Conservation (phyloP, 2,797 vertebrate species). For the Todus mexicanus region DNA sequence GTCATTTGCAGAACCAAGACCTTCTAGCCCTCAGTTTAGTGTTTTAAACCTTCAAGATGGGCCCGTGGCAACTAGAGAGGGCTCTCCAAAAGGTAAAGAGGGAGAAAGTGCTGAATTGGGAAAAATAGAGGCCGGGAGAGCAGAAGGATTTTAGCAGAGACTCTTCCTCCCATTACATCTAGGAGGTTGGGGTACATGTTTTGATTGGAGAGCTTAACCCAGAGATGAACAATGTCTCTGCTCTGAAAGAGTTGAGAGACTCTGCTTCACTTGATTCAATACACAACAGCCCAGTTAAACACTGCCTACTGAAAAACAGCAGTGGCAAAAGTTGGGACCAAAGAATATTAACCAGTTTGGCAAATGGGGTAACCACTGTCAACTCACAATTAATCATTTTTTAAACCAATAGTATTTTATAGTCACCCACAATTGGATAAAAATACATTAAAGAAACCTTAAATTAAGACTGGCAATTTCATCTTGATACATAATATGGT, state of each 20-base stretch:
- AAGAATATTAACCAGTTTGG: background rate
- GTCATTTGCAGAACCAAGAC: background rate
- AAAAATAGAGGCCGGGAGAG: background rate
- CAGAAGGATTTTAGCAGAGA: background rate
- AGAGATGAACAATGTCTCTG: background rate
- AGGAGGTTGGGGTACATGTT: background rate
- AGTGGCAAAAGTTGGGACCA: background rate
- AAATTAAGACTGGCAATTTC: background rate
- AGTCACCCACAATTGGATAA: constrained; percentile 26
- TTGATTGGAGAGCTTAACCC: background rate
- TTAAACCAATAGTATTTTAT: background rate
- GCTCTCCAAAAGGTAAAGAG: background rate
- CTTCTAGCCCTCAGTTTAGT: background rate
- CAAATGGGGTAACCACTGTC: background rate
- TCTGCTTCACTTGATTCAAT: background rate
- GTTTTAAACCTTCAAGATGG: background rate
- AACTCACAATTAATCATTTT: background rate
- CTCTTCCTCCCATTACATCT: background rate
- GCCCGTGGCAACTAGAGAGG: background rate
- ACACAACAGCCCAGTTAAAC: background rate
- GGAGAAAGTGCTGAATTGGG: background rate
- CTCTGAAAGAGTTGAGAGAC: background rate
- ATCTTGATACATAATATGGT: background rate
- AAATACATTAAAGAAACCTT: constrained; percentile 19
- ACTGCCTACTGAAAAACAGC: background rate